Evolutionary conservation across 2,888 invertebrate genomes (phyloP).

Genomic region (Pocota personata): DNA sequence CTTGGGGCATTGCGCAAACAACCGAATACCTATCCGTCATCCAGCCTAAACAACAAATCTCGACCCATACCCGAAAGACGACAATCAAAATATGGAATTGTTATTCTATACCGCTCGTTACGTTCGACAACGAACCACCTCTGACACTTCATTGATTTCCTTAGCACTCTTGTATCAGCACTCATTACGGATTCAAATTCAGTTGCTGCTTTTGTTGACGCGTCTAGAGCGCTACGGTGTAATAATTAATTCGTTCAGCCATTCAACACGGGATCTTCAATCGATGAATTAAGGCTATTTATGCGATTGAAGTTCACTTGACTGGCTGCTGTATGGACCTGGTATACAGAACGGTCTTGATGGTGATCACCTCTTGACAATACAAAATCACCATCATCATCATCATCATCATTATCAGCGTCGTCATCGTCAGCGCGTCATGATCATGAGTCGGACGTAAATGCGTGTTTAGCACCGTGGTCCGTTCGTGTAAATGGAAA

Average conservation of each 20-base stretch:
- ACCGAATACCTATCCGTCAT: neutral
- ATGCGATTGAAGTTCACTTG: constrained; percentile 66
- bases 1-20: constrained; percentile 34
- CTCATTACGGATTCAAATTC: constrained; percentile 65
- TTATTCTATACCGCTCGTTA: constrained; percentile 46
- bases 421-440: constrained; percentile 52
- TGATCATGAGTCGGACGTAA: constrained; percentile 58
- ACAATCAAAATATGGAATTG: constrained; percentile 49
- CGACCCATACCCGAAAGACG: constrained; percentile 40
- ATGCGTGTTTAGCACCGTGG: constrained; percentile 51
- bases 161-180: constrained; percentile 19
- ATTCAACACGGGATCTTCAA: constrained; percentile 63
- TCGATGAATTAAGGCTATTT: constrained; percentile 71
- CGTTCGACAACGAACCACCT: constrained; percentile 20
- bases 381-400: constrained; percentile 66
- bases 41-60: constrained; percentile 29
- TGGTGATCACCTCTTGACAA: constrained; percentile 66
- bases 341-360: constrained; percentile 54
- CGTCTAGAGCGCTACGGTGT: constrained; percentile 69
- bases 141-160: constrained; percentile 20
- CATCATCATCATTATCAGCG: constrained; percentile 52
- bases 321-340: constrained; percentile 60
- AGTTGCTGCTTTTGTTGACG: constrained; percentile 68
- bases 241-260: constrained; percentile 73
- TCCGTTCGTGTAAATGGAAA: constrained; percentile 56